Percentiles rank a stretch among this genome's conserved stretches.
Conservation (phyloP, 2,113 vertebrate species). For the Psophia crepitans region DNA sequence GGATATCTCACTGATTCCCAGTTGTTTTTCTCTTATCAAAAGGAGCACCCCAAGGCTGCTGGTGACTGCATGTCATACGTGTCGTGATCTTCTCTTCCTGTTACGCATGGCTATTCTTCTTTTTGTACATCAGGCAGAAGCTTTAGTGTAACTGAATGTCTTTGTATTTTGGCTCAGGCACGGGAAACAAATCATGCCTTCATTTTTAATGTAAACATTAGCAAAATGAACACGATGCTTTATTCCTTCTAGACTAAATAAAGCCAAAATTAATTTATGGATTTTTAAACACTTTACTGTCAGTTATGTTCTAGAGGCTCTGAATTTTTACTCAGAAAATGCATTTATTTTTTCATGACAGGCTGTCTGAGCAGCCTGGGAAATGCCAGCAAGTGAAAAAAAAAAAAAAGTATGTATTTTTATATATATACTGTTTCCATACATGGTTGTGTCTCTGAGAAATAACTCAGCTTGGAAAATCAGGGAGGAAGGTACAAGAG, state of each 20-base stretch:
- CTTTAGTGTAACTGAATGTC: background rate
- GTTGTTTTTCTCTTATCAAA: background rate
- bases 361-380: background rate
- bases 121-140: background rate
- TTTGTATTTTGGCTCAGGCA: background rate
- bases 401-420: too few species aligned
- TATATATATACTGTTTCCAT: background rate
- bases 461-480: background rate
- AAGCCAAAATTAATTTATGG: background rate
- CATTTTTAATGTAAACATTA: background rate
- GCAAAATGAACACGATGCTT: background rate
- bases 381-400: background rate
- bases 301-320: background rate
- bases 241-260: constrained; percentile 14
- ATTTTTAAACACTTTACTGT: background rate
- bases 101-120: background rate
- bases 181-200: background rate
- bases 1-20: background rate
- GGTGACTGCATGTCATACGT: background rate
- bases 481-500: background rate
- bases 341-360: background rate
- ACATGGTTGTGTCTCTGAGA: background rate
- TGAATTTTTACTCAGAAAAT: background rate
- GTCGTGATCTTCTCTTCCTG: background rate
- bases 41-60: background rate